phyloP scores from a whole-genome alignment of 2,113 vertebrate species.

The Maccullochella peelii region DNA sequence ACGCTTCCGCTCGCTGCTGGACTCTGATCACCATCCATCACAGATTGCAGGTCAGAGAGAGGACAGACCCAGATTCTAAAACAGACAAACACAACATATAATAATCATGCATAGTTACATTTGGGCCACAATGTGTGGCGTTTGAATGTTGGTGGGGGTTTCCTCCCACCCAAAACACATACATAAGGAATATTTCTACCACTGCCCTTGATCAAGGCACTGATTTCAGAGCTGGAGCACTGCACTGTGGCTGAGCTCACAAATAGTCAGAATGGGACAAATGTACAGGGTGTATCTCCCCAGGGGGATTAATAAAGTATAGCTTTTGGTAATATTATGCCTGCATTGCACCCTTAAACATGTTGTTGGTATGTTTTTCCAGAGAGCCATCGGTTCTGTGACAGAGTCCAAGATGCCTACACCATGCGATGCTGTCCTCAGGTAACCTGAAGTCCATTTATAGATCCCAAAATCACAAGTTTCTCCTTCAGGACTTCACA shows the following conservation, averaged over 20 bases:
- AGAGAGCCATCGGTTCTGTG: slow-evolving; percentile 98
- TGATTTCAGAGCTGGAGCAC: slow-evolving; percentile 7
- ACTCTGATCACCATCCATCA: slow-evolving; percentile 98
- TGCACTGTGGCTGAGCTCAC: slow-evolving; percentile 12
- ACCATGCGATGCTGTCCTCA: slow-evolving; percentile 98
- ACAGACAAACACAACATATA: not conserved
- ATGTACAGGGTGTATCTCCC: not conserved
- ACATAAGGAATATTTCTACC: not conserved
- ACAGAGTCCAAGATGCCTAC: slow-evolving; percentile 96
- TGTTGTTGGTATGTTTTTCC: slow-evolving; percentile 47
- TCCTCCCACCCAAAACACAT: not conserved
- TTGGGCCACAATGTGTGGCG: no score
- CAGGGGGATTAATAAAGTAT: slow-evolving; percentile 13
- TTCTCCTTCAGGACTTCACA: not conserved
- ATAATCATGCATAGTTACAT: not conserved
- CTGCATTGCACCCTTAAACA: not conserved
- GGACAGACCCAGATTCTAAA: not conserved
- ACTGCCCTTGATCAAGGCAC: not conserved
- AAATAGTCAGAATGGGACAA: slow-evolving; percentile 3
- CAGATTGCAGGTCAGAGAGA: slow-evolving; percentile 96
- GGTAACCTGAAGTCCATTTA: slow-evolving; percentile 81
- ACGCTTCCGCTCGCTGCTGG: slow-evolving; percentile 94
- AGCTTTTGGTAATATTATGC: not conserved
- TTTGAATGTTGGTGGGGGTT: not conserved
- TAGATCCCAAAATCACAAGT: slow-evolving; percentile 13